Conservation (phyloP, 2,113 vertebrate species). For the Sapajus apella region DNA sequence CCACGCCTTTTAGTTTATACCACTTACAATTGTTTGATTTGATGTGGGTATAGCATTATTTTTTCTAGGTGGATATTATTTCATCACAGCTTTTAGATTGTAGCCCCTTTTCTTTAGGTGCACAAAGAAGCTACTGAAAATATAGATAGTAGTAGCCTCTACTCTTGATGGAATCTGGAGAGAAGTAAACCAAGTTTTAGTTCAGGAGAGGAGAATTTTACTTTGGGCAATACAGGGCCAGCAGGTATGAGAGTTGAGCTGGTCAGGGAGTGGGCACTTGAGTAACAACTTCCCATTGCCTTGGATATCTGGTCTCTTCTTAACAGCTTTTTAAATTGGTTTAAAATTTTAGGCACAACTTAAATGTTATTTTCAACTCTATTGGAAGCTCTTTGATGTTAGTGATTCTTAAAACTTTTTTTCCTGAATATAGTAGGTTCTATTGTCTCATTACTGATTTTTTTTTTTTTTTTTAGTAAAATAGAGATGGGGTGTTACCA, state of each 20-base stretch:
- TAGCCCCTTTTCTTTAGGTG: not conserved
- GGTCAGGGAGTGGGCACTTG: not conserved
- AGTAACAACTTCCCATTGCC: not conserved
- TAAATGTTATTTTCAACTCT: not conserved
- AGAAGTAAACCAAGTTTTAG: not conserved
- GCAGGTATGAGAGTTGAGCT: not conserved
- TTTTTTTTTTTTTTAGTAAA: too few species aligned
- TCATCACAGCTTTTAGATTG: not conserved
- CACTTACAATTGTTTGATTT: not conserved
- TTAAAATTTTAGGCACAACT: not conserved
- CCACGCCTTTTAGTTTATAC: not conserved
- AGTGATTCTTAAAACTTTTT: not conserved
- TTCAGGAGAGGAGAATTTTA: not conserved
- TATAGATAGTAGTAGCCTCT: not conserved
- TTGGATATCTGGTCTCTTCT: not conserved
- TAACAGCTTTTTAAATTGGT: not conserved
- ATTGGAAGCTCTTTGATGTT: not conserved
- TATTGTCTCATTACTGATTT: too few species aligned
- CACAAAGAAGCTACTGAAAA: not conserved
- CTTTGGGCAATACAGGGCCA: not conserved
- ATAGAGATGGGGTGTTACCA: too few species aligned
- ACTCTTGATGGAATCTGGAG: not conserved
- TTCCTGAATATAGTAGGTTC: not conserved
- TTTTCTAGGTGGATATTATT: not conserved
- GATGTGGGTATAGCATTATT: not conserved